Percentiles rank a stretch among this genome's conserved stretches.
Evolutionary conservation across 2,797 vertebrate species (phyloP).

Genomic region (Sus cebifrons): DNA sequence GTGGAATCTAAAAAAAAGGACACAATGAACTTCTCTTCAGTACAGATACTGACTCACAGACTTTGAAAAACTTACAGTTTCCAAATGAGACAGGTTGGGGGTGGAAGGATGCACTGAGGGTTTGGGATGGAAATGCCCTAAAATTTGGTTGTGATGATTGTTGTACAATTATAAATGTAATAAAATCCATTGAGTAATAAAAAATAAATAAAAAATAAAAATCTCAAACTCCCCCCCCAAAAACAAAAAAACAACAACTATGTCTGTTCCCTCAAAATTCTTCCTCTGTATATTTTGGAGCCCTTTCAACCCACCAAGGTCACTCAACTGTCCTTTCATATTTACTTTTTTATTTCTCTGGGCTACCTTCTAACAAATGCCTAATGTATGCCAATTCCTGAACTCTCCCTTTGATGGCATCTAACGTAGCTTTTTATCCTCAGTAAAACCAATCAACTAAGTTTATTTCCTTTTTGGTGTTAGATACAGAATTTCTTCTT

Average conservation of each 20-base stretch:
- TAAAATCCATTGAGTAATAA: too few relatives aligned
- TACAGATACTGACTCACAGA: too few relatives aligned
- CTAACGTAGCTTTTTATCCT: neutral
- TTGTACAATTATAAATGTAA: too few relatives aligned
- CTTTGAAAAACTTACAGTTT: too few relatives aligned
- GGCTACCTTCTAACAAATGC: neutral
- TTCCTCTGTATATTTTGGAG: conserved; percentile 1
- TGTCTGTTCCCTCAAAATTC: neutral
- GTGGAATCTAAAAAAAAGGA: too few relatives aligned
- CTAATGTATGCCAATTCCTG: neutral
- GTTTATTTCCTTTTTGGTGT: neutral
- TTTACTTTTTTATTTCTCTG: conserved; percentile 38
- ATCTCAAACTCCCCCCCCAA: too few relatives aligned
- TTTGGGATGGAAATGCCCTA: too few relatives aligned
- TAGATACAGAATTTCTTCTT: neutral
- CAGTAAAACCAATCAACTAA: neutral
- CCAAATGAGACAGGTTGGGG: too few relatives aligned
- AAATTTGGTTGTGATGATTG: too few relatives aligned
- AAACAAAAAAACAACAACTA: neutral
- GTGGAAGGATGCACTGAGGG: too few relatives aligned
- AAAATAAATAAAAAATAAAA: too few relatives aligned
- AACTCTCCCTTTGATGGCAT: conserved; percentile 30
- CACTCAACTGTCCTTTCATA: neutral
- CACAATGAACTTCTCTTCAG: too few relatives aligned
- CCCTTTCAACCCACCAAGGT: neutral